phyloP scores from a whole-genome alignment of 37 sponge, comb jelly and placozoan genomes.

The Geodia barretti region DNA sequence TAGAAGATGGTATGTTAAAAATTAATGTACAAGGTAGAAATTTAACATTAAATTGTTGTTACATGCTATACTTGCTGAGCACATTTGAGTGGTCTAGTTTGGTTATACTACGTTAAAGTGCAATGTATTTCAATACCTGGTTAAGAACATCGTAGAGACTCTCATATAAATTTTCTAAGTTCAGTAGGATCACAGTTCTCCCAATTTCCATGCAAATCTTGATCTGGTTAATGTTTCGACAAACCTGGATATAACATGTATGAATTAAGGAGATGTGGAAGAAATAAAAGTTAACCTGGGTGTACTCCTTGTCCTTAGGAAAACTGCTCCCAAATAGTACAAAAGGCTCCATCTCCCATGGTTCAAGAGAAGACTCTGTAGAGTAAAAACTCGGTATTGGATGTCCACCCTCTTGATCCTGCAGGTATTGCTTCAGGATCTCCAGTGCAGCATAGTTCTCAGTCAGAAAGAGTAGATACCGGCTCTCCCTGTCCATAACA shows the following conservation, averaged over 20 bases:
- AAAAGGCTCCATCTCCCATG: conserved; percentile 14
- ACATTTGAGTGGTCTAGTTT: neutral
- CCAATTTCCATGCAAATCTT: conserved; percentile 86
- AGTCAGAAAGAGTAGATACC: conserved; percentile 85
- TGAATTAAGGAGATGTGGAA: neutral
- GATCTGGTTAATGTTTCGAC: conserved; percentile 78
- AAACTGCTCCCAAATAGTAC: conserved; percentile 83
- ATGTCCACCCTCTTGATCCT: conserved; percentile 1
- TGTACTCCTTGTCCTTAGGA: conserved; percentile 79
- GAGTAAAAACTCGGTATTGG: neutral
- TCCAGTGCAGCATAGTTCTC: conserved; percentile 89
- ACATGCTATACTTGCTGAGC: too few relatives aligned
- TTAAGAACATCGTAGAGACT: conserved; percentile 85
- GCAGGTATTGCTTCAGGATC: conserved; percentile 57
- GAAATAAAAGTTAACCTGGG: conserved; percentile 38
- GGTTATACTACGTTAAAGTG: neutral
- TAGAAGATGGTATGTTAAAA: neutral
- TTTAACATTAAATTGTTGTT: neutral
- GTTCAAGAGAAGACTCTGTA: neutral
- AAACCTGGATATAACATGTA: conserved; percentile 20
- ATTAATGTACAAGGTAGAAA: neutral
- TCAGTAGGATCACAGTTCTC: conserved; percentile 63
- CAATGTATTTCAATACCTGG: conserved; percentile 27
- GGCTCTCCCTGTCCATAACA: conserved; percentile 61
- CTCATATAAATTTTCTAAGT: conserved; percentile 83